Percentiles rank a stretch among this genome's conserved stretches.
These are phyloP conservation scores for Drosophila carrolli DNA, from an alignment of 1,140 invertebrate genomes.

Conservation along the genomic window DNA sequence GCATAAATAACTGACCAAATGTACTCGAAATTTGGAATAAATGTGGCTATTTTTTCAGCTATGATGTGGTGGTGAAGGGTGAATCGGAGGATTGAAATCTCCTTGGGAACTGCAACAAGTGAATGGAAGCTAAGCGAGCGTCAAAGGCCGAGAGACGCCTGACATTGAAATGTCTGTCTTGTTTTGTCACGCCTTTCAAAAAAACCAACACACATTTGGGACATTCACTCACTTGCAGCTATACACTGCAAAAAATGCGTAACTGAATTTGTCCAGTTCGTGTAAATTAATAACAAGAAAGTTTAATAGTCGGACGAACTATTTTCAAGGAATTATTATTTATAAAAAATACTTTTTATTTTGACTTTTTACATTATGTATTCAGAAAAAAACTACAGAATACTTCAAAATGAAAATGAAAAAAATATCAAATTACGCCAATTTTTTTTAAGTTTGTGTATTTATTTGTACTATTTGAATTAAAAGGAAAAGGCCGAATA, in stretches of 20 bases:
- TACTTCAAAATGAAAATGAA: too few species aligned
- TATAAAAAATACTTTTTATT: too few species aligned
- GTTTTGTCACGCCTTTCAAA: constrained; percentile 59
- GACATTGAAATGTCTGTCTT: constrained; percentile 69
- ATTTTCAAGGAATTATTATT: too few species aligned
- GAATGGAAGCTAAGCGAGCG: constrained; percentile 75
- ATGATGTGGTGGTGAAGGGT: neutral
- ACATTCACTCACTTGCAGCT: too few species aligned
- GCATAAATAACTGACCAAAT: constrained; percentile 71
- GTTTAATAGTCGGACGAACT: too few species aligned
- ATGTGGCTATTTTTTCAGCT: constrained; percentile 10
- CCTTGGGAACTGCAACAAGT: constrained; percentile 70
- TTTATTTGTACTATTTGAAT: too few species aligned
- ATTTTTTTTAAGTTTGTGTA: too few species aligned
- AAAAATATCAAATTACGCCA: too few species aligned
- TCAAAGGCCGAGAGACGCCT: constrained; percentile 55
- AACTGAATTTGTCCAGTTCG: neutral
- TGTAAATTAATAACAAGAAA: neutral
- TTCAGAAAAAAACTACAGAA: too few species aligned
- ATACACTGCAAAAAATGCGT: neutral
- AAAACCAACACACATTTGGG: constrained; percentile 5
- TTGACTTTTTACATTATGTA: too few species aligned
- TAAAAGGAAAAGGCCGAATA: too few species aligned
- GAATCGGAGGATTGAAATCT: neutral
- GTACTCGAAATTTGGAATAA: constrained; percentile 61